Percentiles rank a stretch among this genome's conserved stretches.
Conservation (phyloP, 2,797 vertebrate genomes). For the Falco cherrug region DNA sequence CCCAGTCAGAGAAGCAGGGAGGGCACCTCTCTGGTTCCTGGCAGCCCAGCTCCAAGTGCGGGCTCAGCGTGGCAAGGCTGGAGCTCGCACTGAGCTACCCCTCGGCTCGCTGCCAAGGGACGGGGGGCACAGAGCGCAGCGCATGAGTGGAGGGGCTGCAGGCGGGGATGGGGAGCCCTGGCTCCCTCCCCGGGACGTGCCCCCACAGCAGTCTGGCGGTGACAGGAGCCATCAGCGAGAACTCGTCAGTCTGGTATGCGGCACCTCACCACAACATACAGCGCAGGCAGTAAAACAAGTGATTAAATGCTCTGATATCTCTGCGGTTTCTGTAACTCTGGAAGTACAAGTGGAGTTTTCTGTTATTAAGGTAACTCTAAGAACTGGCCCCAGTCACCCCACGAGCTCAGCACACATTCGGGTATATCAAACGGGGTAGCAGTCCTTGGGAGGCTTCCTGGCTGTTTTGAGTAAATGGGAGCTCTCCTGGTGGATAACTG, state of each 20-base stretch:
- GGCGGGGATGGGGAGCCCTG: neutral
- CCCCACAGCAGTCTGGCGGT: neutral
- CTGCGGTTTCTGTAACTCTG: constrained; percentile 11
- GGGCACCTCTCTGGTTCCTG: neutral
- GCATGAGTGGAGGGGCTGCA: neutral
- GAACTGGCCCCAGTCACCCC: neutral
- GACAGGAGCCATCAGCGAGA: neutral
- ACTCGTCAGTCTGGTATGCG: neutral
- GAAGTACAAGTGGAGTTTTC: neutral
- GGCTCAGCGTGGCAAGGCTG: neutral
- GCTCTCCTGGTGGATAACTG: neutral
- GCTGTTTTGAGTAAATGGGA: neutral
- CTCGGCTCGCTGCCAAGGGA: neutral
- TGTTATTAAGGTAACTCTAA: neutral
- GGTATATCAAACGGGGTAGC: fast-evolving
- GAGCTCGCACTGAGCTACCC: neutral
- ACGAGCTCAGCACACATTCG: fast-evolving
- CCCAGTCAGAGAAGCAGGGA: neutral
- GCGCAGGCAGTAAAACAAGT: neutral
- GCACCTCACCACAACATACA: neutral
- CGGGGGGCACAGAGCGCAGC: fast-evolving
- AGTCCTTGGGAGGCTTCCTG: neutral
- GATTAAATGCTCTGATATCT: constrained; percentile 20
- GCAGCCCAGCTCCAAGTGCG: neutral
- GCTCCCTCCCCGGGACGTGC: neutral